A percentile compares a stretch with the other conserved stretches of the same genome.
phyloP scores from a whole-genome alignment of 2,797 vertebrate genomes.

The Pterois miles region DNA sequence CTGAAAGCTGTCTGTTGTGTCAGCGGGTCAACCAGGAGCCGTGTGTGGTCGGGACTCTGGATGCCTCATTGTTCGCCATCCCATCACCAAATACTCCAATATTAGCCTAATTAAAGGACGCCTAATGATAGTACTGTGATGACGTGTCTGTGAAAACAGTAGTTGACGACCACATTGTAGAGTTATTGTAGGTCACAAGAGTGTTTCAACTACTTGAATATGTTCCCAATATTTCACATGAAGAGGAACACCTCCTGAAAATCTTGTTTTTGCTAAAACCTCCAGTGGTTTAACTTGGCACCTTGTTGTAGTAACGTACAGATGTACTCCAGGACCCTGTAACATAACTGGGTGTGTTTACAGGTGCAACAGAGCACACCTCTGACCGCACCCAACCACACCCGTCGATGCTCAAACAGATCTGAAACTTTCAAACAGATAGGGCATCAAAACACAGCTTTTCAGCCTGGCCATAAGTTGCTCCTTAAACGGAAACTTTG shows the following conservation, averaged over 20 bases:
- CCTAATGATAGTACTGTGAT: constrained; percentile 24
- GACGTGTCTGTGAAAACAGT: not conserved
- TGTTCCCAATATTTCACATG: not conserved
- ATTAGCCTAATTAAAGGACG: constrained; percentile 42
- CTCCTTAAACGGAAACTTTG: not conserved
- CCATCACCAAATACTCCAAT: constrained; percentile 35
- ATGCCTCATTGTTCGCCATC: constrained; percentile 36
- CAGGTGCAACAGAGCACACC: not conserved
- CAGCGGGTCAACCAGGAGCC: constrained; percentile 30
- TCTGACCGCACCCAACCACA: not conserved
- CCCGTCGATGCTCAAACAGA: not conserved
- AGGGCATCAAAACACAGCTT: not conserved
- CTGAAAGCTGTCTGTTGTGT: constrained; percentile 50
- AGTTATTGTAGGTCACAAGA: not conserved
- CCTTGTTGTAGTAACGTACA: not conserved
- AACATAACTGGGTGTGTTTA: not conserved
- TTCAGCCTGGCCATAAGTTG: not conserved
- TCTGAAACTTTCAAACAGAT: not conserved
- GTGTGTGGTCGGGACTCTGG: constrained; percentile 27
- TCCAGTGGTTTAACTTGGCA: not conserved
- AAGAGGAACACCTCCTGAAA: constrained; percentile 23
- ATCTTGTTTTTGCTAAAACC: not conserved
- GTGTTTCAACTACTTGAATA: not conserved
- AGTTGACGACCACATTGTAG: not conserved
- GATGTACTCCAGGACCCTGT: not conserved